A percentile compares a stretch with the other conserved stretches of the same genome.
phyloP scores from a whole-genome alignment of 2,888 invertebrate genomes.

The Oxystoma pomonae region DNA sequence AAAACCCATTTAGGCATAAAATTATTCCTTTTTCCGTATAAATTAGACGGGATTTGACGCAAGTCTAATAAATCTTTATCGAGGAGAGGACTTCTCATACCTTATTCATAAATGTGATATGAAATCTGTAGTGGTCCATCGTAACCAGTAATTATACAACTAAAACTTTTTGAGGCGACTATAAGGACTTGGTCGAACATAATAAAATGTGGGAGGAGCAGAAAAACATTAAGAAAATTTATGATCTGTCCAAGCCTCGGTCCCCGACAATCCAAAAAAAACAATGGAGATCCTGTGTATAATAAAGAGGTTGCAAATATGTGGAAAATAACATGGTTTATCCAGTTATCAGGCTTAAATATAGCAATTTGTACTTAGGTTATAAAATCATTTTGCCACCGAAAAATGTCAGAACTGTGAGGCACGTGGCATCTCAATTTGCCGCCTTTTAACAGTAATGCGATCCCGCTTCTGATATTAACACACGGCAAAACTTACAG shows the following conservation, averaged over 20 bases:
- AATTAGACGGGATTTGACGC: constrained; percentile 39
- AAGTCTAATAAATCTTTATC: constrained; percentile 38
- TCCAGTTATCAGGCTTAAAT: constrained; percentile 40
- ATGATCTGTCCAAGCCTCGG: constrained; percentile 36
- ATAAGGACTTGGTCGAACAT: background rate
- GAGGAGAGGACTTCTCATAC: too few relatives aligned
- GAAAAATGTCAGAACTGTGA: constrained; percentile 35
- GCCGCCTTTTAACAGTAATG: background rate
- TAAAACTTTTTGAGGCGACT: background rate
- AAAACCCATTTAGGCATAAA: constrained; percentile 30
- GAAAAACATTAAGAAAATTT: constrained; percentile 43
- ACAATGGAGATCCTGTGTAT: constrained; percentile 16
- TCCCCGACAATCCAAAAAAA: constrained; percentile 26
- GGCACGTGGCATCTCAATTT: background rate
- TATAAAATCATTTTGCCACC: constrained; percentile 42
- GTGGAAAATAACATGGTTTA: constrained; percentile 40
- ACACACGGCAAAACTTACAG: too few relatives aligned
- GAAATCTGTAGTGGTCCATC: background rate
- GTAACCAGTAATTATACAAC: background rate
- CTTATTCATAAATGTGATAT: background rate
- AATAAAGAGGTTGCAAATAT: constrained; percentile 40
- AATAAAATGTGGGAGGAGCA: constrained; percentile 41
- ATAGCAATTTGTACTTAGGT: constrained; percentile 44
- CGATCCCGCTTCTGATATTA: too few relatives aligned
- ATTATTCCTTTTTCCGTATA: constrained; percentile 34